Percentiles rank a stretch among this genome's conserved stretches.
Evolutionary conservation across 2,113 vertebrate species (phyloP).

Genomic region (Herpetotheres cachinnans): DNA sequence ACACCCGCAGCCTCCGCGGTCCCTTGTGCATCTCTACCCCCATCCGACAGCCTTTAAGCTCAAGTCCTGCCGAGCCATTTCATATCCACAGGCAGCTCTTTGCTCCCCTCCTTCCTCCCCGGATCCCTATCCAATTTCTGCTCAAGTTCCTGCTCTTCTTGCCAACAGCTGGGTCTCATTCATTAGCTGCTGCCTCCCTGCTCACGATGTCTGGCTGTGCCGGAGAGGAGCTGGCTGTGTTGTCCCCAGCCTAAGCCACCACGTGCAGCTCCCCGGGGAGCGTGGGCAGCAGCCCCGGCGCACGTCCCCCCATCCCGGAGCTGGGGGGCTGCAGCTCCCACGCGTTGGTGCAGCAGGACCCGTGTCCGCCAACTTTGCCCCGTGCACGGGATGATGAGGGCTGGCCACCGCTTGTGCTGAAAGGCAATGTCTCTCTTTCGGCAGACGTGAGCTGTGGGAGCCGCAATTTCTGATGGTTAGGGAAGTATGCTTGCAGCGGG

Average conservation of each 20-base stretch:
- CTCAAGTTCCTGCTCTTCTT: not conserved
- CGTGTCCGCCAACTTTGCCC: not conserved
- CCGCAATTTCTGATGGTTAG: not conserved
- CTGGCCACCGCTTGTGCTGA: not conserved
- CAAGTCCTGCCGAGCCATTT: not conserved
- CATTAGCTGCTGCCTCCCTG: not conserved
- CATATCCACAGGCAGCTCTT: not conserved
- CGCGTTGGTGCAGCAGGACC: not conserved
- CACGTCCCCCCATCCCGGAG: not conserved
- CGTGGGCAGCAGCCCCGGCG: too few relatives aligned
- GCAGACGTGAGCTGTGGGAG: not conserved
- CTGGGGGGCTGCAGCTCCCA: not conserved
- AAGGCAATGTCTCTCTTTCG: not conserved
- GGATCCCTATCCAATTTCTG: not conserved
- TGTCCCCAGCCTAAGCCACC: not conserved
- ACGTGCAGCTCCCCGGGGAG: not conserved
- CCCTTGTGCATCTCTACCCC: not conserved
- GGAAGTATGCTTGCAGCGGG: not conserved
- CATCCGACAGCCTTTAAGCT: not conserved
- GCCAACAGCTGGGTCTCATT: constrained; percentile 44
- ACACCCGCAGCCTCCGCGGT: not conserved
- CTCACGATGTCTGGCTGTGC: not conserved
- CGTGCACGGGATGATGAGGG: rapidly evolving
- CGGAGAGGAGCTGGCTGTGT: not conserved
- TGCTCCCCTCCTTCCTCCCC: not conserved